Conservation (phyloP, 2,797 vertebrate species). For the Nannoperca australis region DNA sequence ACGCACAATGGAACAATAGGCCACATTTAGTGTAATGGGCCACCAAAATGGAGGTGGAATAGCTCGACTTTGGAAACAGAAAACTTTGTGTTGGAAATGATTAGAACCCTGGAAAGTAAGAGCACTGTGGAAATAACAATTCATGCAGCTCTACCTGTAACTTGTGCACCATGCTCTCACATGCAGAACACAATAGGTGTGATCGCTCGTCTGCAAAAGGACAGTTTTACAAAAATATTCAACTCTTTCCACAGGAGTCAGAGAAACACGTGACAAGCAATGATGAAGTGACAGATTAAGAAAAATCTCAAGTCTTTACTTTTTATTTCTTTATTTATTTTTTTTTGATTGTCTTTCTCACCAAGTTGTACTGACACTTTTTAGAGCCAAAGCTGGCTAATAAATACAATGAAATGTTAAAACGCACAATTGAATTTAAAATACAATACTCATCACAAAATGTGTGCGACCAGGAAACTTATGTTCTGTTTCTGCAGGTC, state of each 20-base stretch:
- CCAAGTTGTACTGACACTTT: slow-evolving; percentile 92
- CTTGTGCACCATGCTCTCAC: not conserved
- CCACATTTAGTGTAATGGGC: slow-evolving; percentile 75
- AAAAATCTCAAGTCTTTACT: slow-evolving; percentile 67
- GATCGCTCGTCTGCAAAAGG: not conserved
- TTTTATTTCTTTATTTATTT: slow-evolving; percentile 80
- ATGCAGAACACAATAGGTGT: slow-evolving; percentile 9
- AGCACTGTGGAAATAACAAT: slow-evolving; percentile 61
- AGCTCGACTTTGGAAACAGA: slow-evolving; percentile 70
- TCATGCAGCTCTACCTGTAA: slow-evolving; percentile 54
- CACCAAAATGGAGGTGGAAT: slow-evolving; percentile 75
- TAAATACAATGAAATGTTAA: slow-evolving; percentile 96
- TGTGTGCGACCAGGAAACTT: slow-evolving; percentile 84
- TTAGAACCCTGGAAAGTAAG: slow-evolving; percentile 66
- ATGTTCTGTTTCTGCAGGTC: slow-evolving; percentile 81
- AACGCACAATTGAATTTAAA: slow-evolving; percentile 92
- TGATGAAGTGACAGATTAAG: slow-evolving; percentile 34
- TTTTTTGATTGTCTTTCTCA: slow-evolving; percentile 94
- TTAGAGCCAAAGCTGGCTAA: slow-evolving; percentile 97
- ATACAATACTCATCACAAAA: slow-evolving; percentile 90
- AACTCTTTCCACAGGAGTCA: not conserved
- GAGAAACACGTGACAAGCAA: slow-evolving; percentile 13
- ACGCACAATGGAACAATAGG: slow-evolving; percentile 74
- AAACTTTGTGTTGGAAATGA: slow-evolving; percentile 73
- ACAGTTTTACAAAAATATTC: not conserved